Conservation (phyloP, 2,797 vertebrate genomes). For the Myotis planiceps region DNA sequence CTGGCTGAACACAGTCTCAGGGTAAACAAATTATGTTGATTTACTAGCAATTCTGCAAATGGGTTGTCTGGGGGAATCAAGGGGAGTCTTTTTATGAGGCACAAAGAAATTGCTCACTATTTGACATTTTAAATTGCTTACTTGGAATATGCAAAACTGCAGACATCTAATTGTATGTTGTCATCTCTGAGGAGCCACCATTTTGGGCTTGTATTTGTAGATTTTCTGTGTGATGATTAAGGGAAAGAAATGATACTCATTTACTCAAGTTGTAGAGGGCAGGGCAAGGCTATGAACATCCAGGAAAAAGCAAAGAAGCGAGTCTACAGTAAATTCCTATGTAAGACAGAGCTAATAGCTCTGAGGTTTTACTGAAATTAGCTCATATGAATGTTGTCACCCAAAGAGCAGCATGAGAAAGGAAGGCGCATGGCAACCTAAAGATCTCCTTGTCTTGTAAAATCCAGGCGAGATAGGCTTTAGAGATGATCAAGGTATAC, state of each 20-base stretch:
- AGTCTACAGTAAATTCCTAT: not conserved
- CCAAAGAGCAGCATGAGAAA: not conserved
- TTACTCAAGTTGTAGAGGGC: slow-evolving; percentile 3
- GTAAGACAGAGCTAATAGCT: not conserved
- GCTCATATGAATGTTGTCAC: not conserved
- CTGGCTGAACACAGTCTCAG: slow-evolving; percentile 46
- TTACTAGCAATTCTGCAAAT: slow-evolving; percentile 74
- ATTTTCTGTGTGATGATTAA: slow-evolving; percentile 40
- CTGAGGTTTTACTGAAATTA: not conserved
- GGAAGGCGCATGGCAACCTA: not conserved
- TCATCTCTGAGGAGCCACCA: not conserved
- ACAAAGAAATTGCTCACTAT: slow-evolving; percentile 54
- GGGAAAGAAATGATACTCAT: slow-evolving; percentile 2
- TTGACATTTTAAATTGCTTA: slow-evolving; percentile 74
- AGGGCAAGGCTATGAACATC: not conserved
- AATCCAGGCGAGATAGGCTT: not conserved
- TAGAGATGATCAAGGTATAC: not conserved
- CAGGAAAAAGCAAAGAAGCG: not conserved
- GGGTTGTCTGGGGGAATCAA: slow-evolving; percentile 57
- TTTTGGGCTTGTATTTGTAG: slow-evolving; percentile 51
- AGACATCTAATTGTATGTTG: slow-evolving; percentile 54
- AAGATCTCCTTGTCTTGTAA: not conserved
- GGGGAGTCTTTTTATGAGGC: slow-evolving; percentile 51
- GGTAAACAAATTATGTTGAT: slow-evolving; percentile 79
- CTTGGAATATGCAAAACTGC: slow-evolving; percentile 55